phyloP scores from a whole-genome alignment of 2,797 vertebrate genomes.

The Sebastes wilsoni region DNA sequence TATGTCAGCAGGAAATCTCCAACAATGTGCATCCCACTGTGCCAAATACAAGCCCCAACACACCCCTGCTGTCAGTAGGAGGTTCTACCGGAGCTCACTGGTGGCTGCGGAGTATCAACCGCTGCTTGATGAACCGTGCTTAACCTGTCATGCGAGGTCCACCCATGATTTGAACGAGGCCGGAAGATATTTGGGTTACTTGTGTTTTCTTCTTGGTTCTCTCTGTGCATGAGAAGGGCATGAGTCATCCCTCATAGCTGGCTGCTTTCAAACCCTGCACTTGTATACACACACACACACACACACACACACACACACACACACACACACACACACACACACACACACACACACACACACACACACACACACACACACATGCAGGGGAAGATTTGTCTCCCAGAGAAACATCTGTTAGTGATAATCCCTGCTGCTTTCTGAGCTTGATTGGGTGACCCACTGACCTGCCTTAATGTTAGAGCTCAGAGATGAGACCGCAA shows the following conservation, averaged over 20 bases:
- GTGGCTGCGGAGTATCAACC: background rate
- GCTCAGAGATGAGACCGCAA: slow-evolving; percentile 47
- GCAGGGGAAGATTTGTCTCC: slow-evolving; percentile 43
- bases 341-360: background rate
- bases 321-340: background rate
- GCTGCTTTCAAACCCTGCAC: slow-evolving; percentile 18
- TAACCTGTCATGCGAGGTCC: slow-evolving; percentile 60
- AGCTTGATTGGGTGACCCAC: slow-evolving; percentile 76
- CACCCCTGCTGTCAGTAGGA: slow-evolving; percentile 45
- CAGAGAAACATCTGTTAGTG: slow-evolving; percentile 78
- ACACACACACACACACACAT: slow-evolving; percentile 14
- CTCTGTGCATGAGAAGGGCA: background rate
- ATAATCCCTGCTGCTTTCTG: slow-evolving; percentile 70
- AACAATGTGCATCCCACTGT: slow-evolving; percentile 48
- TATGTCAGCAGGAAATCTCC: slow-evolving; percentile 26
- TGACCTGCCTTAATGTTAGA: slow-evolving; percentile 62
- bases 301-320: background rate
- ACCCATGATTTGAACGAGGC: slow-evolving; percentile 9
- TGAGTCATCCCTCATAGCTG: background rate
- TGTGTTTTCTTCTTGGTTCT: background rate
- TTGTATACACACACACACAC: background rate
- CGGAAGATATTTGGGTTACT: background rate
- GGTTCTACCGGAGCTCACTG: slow-evolving; percentile 6
- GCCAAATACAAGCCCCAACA: slow-evolving; percentile 69
- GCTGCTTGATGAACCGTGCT: slow-evolving; percentile 11